Evolutionary conservation across 37 sponge, comb jelly and placozoan species (phyloP).

Genomic region (Halisarca cf. caerulea): DNA sequence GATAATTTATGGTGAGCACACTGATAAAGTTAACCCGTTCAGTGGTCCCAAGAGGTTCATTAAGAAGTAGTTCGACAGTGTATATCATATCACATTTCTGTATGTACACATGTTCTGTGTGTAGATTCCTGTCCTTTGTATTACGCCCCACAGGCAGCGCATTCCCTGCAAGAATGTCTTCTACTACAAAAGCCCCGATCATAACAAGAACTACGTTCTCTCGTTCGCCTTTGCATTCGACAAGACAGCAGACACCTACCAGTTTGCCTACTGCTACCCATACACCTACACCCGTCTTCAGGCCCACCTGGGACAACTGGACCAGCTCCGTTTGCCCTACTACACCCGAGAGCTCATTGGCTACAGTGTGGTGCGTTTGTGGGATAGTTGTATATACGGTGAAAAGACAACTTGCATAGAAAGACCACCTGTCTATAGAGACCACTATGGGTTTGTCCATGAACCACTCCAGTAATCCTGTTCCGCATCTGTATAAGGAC

Average conservation of each 20-base stretch:
- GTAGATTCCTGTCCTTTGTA: neutral
- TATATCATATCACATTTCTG: neutral
- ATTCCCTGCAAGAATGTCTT: slow-evolving; percentile 89
- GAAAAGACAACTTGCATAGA: too few relatives aligned
- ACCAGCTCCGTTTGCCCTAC: slow-evolving; percentile 31
- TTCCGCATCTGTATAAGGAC: too few relatives aligned
- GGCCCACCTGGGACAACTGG: slow-evolving; percentile 64
- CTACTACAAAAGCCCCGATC: slow-evolving; percentile 94
- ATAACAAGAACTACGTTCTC: slow-evolving; percentile 90
- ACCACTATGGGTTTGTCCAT: too few relatives aligned
- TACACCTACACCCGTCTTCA: slow-evolving; percentile 86
- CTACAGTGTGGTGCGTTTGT: slow-evolving; percentile 69
- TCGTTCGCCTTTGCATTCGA: slow-evolving; percentile 95
- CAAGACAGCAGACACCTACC: slow-evolving; percentile 84
- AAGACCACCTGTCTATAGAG: too few relatives aligned
- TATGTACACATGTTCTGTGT: neutral
- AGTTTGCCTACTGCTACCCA: slow-evolving; percentile 97
- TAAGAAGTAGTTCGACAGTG: too few relatives aligned
- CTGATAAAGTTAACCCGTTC: too few relatives aligned
- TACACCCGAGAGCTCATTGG: slow-evolving; percentile 68
- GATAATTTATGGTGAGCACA: too few relatives aligned
- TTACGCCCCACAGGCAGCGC: slow-evolving; percentile 60
- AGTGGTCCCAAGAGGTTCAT: too few relatives aligned
- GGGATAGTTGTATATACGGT: neutral
- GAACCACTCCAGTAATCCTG: too few relatives aligned